Conservation (phyloP, 2,888 invertebrate genomes). For the Microchrysa polita region DNA sequence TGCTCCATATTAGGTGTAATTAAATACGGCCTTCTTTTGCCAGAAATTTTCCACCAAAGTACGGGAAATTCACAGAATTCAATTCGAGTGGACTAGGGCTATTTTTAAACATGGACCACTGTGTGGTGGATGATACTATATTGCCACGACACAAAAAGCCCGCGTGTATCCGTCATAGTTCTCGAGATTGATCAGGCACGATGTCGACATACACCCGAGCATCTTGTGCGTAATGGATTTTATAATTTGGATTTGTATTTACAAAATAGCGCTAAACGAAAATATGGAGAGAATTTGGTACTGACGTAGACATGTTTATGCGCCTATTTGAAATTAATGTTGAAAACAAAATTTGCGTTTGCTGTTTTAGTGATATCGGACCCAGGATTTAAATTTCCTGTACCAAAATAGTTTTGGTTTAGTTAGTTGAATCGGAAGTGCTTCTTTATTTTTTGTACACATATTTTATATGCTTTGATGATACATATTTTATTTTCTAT, state of each 20-base stretch:
- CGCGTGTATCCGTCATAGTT: not conserved
- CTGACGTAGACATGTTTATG: no score
- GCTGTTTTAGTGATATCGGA: no score
- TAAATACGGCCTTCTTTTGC: conserved; percentile 42
- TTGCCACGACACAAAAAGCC: not conserved
- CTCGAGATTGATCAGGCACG: conserved; percentile 19
- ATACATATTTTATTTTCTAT: no score
- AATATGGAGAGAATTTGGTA: no score
- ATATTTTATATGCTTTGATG: no score
- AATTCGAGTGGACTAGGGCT: conserved; percentile 16
- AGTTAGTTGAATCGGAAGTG: no score
- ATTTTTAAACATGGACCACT: conserved; percentile 13
- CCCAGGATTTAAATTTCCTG: no score
- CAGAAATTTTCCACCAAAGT: conserved; percentile 23
- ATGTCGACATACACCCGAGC: not conserved
- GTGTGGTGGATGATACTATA: not conserved
- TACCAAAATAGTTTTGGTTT: no score
- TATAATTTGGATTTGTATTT: conserved; percentile 30
- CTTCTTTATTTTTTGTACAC: no score
- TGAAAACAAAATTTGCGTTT: no score
- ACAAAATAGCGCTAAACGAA: conserved; percentile 22
- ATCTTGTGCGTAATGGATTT: conserved; percentile 27
- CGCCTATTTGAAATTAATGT: no score
- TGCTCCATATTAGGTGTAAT: conserved; percentile 47
- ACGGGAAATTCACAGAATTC: conserved; percentile 21